Percentiles rank a stretch among this genome's conserved stretches.
Evolutionary conservation across 35 echinoderm and acorn worm genomes (phyloP).

Genomic region (Acanthaster planci): DNA sequence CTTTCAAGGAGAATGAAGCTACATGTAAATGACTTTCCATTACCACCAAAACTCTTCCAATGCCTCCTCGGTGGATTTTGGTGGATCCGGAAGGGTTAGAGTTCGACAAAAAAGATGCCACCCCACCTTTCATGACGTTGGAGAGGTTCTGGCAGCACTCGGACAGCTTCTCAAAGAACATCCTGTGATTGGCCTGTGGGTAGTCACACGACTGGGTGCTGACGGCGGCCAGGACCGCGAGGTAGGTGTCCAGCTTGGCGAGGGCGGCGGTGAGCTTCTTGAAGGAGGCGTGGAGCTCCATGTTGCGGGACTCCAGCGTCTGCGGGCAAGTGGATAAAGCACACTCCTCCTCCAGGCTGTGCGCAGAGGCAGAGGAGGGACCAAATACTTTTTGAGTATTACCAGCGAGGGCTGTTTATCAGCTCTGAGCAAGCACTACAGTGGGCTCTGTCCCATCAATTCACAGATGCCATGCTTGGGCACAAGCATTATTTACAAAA

Average conservation of each 20-base stretch:
- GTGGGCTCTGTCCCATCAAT: too few relatives aligned
- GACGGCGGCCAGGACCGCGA: conserved; percentile 72
- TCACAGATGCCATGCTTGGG: too few relatives aligned
- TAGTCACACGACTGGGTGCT: conserved; percentile 82
- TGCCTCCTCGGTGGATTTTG: too few relatives aligned
- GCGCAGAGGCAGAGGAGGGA: background rate
- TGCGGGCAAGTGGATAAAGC: conserved; percentile 84
- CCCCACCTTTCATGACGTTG: conserved; percentile 79
- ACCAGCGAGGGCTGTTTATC: too few relatives aligned
- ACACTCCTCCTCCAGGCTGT: conserved; percentile 98
- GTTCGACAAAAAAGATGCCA: too few relatives aligned
- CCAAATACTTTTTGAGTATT: too few relatives aligned
- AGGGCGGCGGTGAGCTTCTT: conserved; percentile 78
- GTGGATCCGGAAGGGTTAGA: too few relatives aligned
- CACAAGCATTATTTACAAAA: too few relatives aligned
- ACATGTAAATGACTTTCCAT: too few relatives aligned
- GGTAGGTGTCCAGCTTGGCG: conserved; percentile 75
- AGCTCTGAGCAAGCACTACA: too few relatives aligned
- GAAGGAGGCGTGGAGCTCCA: conserved; percentile 88
- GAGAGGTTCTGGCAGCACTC: conserved; percentile 68
- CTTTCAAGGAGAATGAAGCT: too few relatives aligned
- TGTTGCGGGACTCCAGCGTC: conserved; percentile 90
- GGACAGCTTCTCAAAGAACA: conserved; percentile 80
- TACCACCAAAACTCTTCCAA: too few relatives aligned
- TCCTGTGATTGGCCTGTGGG: conserved; percentile 74